These are phyloP conservation scores for Drosophila crucigera DNA, from an alignment of 2,888 invertebrate species.

Conservation along the genomic window DNA sequence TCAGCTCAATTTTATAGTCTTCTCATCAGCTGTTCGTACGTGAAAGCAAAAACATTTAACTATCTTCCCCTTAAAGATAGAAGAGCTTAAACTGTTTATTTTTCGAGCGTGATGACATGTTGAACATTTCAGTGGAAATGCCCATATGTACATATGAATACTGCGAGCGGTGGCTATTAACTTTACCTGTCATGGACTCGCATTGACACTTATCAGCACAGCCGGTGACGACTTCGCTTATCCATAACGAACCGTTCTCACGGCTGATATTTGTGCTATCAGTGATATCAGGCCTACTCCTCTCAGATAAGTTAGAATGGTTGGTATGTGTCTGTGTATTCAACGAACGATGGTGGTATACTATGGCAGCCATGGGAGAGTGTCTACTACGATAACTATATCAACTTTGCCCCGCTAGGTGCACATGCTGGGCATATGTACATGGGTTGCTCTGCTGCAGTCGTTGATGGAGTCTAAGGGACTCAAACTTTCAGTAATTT, in stretches of 20 bases:
- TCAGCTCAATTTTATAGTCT: neutral
- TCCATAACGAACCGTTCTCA: constrained; percentile 47
- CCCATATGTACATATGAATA: neutral
- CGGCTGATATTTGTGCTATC: constrained; percentile 18
- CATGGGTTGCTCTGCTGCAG: constrained; percentile 22
- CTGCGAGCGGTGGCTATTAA: constrained; percentile 17
- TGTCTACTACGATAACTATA: constrained; percentile 49
- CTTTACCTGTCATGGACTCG: constrained; percentile 35
- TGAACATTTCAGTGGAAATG: neutral
- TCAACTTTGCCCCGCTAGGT: constrained; percentile 32
- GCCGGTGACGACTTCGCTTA: constrained; percentile 52
- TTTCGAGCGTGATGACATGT: neutral
- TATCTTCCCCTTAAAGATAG: neutral
- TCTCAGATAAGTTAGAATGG: constrained; percentile 50
- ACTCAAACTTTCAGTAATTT: constrained; percentile 21
- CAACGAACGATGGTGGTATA: constrained; percentile 12
- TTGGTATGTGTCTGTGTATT: constrained; percentile 28
- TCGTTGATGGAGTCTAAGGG: constrained; percentile 36
- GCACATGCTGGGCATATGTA: constrained; percentile 19
- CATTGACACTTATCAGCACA: constrained; percentile 38
- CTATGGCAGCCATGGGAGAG: constrained; percentile 19
- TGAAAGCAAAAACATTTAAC: neutral
- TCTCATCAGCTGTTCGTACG: neutral
- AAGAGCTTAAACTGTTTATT: neutral
- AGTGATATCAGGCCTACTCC: constrained; percentile 14